Evolutionary conservation across 1,140 invertebrate species (phyloP), one percentile per base, ranked within the genome.

Genomic region (Anagrus nilaparvatae): DNA sequence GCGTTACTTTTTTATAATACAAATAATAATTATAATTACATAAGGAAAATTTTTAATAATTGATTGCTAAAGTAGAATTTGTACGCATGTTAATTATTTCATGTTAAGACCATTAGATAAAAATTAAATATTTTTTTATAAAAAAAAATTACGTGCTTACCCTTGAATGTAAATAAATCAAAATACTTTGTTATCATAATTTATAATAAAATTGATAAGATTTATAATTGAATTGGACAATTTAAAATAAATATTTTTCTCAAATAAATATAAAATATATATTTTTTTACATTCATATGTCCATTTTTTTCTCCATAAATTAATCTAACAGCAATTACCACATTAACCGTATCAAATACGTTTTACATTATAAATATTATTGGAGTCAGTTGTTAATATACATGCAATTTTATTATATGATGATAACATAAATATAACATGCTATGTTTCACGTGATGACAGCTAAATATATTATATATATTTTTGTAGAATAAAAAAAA

Each of bases 251-350:
- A n/a, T n/a, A n/a, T n/a, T n/a, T n/a, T n/a, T n/a, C n/a, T n/a
- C n/a, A n/a, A n/a, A n/a, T n/a, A n/a, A n/a, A n/a, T n/a, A n/a
- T n/a, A n/a, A n/a, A n/a, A n/a, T n/a, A n/a, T n/a, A n/a, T n/a
- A n/a, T n/a, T n/a, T n/a, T n/a, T n/a, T n/a, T n/a, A n/a, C 4
- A 1, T 6, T 34, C 12, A 12, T 5, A 12, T 16, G 14, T 38
- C 18, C 44, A 35, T 50, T 34, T 47, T 50, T 51, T 37, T 55
- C 49, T 50, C 46, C 48, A 46, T 44, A 60, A 61, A 63, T 63
- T 65, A 63, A 63, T 63, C 49, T 54, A 43, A 40, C 21, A 10
- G 9, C 54, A 48, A 59, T 63, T 59, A 61, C 41, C 47, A 39
- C 28, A 47, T 63, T 61, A 58, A 49, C 29, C 36, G 48, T 46